Conservation (phyloP, 2,113 vertebrate species). For the Sardina pilchardus region DNA sequence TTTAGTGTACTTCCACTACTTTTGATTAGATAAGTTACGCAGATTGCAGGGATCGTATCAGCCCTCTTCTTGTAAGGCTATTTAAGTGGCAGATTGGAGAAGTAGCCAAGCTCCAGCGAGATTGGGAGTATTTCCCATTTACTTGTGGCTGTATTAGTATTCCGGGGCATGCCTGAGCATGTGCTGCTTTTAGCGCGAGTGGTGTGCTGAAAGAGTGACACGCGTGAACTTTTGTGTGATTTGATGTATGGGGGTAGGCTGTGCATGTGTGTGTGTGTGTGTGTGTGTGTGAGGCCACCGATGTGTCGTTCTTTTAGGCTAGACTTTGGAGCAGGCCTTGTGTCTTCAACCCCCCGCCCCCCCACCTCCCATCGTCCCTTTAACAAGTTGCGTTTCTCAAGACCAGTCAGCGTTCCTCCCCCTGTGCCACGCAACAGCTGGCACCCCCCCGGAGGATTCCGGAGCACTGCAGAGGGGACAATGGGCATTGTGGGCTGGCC, state of each 20-base stretch:
- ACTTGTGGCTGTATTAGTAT: neutral
- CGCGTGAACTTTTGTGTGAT: neutral
- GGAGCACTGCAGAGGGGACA: slow-evolving; percentile 35
- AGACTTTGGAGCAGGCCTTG: neutral
- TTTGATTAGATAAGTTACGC: neutral
- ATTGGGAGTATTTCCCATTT: neutral
- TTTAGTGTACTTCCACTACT: neutral
- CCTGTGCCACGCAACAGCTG: slow-evolving; percentile 43
- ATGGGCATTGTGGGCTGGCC: slow-evolving; percentile 47
- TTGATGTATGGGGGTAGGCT: neutral
- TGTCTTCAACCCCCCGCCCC: neutral
- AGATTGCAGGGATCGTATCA: too few species aligned
- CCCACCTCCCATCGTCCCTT: neutral
- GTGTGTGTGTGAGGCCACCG: neutral
- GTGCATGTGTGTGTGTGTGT: neutral
- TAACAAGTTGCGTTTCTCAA: neutral
- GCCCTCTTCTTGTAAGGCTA: neutral
- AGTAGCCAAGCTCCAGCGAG: neutral
- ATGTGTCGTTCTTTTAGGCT: too few species aligned
- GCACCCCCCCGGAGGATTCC: slow-evolving; percentile 18
- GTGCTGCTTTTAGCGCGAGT: neutral
- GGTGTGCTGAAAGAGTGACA: neutral
- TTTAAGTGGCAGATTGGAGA: neutral
- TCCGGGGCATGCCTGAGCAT: neutral
- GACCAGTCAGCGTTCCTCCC: neutral